phyloP scores from a whole-genome alignment of 2,888 invertebrate species.

The Scaptodrosophila latifasciaeformis region DNA sequence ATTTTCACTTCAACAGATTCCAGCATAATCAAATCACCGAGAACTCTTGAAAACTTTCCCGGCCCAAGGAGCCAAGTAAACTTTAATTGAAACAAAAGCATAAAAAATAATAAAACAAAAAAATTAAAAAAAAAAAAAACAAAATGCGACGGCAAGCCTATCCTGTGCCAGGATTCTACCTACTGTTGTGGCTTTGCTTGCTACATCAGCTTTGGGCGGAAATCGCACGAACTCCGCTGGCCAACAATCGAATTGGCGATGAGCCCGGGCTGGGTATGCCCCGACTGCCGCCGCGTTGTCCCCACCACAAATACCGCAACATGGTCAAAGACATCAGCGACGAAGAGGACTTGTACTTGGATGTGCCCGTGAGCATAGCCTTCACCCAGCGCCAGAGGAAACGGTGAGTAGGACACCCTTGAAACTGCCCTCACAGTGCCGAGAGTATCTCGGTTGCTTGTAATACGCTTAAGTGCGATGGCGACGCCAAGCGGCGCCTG shows the following conservation, averaged over 20 bases:
- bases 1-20: too few species aligned
- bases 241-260: slow-evolving; percentile 45
- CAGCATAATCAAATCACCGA: too few species aligned
- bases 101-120: too few species aligned
- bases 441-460: background rate
- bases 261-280: slow-evolving; percentile 25
- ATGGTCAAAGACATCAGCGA: slow-evolving; percentile 70
- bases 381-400: slow-evolving; percentile 71
- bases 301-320: slow-evolving; percentile 51
- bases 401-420: slow-evolving; percentile 59
- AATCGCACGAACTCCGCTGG: slow-evolving; percentile 36
- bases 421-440: background rate
- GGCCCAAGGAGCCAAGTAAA: too few species aligned
- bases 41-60: too few species aligned
- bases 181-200: slow-evolving; percentile 26
- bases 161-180: slow-evolving; percentile 21
- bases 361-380: slow-evolving; percentile 71
- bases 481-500: slow-evolving; percentile 35
- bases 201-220: slow-evolving; percentile 37
- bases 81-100: background rate
- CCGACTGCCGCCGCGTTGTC: slow-evolving; percentile 26
- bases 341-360: slow-evolving; percentile 72
- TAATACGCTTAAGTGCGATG: slow-evolving; percentile 48
- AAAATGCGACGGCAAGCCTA: slow-evolving; percentile 38
- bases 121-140: background rate